Evolutionary conservation across 1,140 invertebrate species (phyloP), one percentile per base, ranked within the genome.

Genomic region (Galendromus occidentalis): DNA sequence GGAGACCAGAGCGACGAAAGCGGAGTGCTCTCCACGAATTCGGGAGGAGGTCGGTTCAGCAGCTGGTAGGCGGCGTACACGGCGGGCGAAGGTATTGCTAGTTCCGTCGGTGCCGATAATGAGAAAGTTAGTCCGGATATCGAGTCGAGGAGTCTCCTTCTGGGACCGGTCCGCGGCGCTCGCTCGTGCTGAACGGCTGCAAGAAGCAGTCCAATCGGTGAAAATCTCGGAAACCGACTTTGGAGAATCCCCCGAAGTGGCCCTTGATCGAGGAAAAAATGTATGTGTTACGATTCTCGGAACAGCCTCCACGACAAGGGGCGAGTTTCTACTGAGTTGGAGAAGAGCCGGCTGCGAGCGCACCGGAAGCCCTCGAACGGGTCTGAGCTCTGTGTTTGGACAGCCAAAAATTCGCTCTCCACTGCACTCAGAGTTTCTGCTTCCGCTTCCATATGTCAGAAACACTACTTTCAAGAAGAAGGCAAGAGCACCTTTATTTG

Each of bases 151-250:
- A 71, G 71, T 28, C 72, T 67, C 64, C 71, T 70, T 51, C 72
- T 73, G 65, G 73, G 73, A 66, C 75, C 77, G 51, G 75, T 74
- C 67, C 88, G 76, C 0, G 87, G 87, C 14, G 88, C 86, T 68
- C 88, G 78, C 76, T 91, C 88, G 75, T 91, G 87, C 73, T 91
- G 88, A 4, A 91, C 88, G 67, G 88, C 88, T 91, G 79, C 68
- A 75, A 67, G 29, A 28, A 17, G 44, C 5, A 20, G 12, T 64
- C 7, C 5, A 39, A 41, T 41, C 44, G 17, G 64, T 64, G 65
- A 59, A 45, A 33, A n/a, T n/a, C 41, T 63, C 41, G 17, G 44
- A 39, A 65, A 65, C 39, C 33, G 47, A 64, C 1, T 29, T 28
- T 66, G 28, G 29, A 63, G 44, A 42, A 63, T 29, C 55, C 33